phyloP scores from a whole-genome alignment of 2,113 vertebrate genomes.

The Chaetops frenatus region DNA sequence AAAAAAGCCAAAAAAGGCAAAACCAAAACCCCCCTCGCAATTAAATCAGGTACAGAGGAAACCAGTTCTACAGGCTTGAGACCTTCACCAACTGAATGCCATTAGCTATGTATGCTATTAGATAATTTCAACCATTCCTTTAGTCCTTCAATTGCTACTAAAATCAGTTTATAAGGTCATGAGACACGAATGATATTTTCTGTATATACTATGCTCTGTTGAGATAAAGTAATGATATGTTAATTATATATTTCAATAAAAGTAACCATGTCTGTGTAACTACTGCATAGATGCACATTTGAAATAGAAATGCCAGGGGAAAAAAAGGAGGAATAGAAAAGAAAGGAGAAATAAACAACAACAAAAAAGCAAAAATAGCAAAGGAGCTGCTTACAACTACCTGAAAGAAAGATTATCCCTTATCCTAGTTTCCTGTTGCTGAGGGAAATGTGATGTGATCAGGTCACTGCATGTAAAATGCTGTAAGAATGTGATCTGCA shows the following conservation, averaged over 20 bases:
- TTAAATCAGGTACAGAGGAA: background rate
- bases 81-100: background rate
- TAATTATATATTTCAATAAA: slow-evolving; percentile 1
- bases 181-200: background rate
- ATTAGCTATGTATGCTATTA: background rate
- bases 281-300: background rate
- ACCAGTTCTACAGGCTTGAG: background rate
- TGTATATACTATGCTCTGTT: background rate
- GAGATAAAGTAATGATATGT: background rate
- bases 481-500: slow-evolving; percentile 63
- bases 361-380: background rate
- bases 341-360: background rate
- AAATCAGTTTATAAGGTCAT: background rate
- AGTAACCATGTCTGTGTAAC: background rate
- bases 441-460: slow-evolving; percentile 68
- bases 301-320: background rate
- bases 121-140: background rate
- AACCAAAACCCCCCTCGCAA: background rate
- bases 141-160: background rate
- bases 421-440: slow-evolving; percentile 29
- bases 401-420: slow-evolving; percentile 52
- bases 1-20: background rate
- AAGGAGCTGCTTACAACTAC: slow-evolving; percentile 37
- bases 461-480: slow-evolving; percentile 75
- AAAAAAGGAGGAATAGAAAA: background rate